Evolutionary conservation across 2,113 vertebrate genomes (phyloP).

Genomic region (Nyctereutes procyonoides): DNA sequence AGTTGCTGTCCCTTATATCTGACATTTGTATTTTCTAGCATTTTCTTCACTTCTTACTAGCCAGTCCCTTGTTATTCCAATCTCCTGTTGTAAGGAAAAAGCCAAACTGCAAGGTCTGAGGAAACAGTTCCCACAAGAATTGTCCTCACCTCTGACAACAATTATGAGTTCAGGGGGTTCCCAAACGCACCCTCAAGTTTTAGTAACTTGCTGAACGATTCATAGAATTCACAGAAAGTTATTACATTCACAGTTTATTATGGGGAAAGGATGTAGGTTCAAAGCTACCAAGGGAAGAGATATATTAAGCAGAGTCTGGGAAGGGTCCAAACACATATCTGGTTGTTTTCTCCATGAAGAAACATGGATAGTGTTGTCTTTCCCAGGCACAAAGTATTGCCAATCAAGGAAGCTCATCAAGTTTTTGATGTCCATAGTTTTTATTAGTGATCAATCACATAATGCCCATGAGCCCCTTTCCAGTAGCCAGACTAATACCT

Average conservation of each 20-base stretch:
- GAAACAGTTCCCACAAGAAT: background rate
- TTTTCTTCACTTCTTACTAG: background rate
- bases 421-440: background rate
- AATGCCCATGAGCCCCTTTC: background rate
- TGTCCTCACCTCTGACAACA: background rate
- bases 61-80: background rate
- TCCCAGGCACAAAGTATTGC: background rate
- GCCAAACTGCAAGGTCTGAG: background rate
- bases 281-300: background rate
- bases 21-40: background rate
- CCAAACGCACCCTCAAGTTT: background rate
- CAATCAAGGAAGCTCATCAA: background rate
- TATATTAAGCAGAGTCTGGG: background rate
- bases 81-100: background rate
- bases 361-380: too few species aligned
- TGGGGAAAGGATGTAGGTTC: background rate
- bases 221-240: background rate
- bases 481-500: background rate
- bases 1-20: background rate
- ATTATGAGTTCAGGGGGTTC: background rate
- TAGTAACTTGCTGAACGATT: background rate
- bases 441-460: background rate
- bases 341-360: background rate
- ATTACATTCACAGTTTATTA: background rate
- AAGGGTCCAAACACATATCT: background rate